These are phyloP conservation scores for Platichthys stellatus DNA, from an alignment of 2,113 vertebrate species.

Conservation along the genomic window DNA sequence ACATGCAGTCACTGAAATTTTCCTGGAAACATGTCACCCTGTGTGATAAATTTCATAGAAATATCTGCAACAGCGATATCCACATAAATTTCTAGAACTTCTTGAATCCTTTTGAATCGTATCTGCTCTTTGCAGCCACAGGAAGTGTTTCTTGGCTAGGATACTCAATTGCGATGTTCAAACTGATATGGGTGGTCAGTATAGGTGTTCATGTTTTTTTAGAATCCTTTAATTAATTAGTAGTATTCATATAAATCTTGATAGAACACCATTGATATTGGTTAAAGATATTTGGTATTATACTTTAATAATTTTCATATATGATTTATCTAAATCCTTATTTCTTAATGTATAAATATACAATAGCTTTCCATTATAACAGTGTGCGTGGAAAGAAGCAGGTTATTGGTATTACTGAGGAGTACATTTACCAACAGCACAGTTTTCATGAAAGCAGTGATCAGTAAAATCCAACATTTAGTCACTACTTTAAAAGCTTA, in stretches of 20 bases:
- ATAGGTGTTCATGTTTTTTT: background rate
- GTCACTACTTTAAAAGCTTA: background rate
- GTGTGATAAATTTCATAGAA: background rate
- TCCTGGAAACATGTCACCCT: background rate
- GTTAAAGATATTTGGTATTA: too few species aligned
- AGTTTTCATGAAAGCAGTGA: background rate
- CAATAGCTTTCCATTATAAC: background rate
- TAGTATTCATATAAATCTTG: too few species aligned
- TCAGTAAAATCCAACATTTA: background rate
- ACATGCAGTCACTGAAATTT: background rate
- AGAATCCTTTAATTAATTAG: background rate
- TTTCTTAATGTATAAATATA: background rate
- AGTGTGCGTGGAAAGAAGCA: background rate
- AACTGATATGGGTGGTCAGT: background rate
- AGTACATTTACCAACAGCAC: too few species aligned
- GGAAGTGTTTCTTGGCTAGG: background rate
- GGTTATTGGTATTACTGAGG: background rate
- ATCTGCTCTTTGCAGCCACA: background rate
- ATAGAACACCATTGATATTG: too few species aligned
- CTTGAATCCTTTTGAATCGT: background rate
- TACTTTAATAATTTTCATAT: too few species aligned
- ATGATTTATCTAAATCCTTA: too few species aligned
- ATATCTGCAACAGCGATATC: background rate
- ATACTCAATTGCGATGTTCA: background rate
- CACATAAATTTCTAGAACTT: background rate